Evolutionary conservation across 2,113 vertebrate species (phyloP), one percentile per base, ranked within the genome.

Genomic region (Trematocara unimaculatum): DNA sequence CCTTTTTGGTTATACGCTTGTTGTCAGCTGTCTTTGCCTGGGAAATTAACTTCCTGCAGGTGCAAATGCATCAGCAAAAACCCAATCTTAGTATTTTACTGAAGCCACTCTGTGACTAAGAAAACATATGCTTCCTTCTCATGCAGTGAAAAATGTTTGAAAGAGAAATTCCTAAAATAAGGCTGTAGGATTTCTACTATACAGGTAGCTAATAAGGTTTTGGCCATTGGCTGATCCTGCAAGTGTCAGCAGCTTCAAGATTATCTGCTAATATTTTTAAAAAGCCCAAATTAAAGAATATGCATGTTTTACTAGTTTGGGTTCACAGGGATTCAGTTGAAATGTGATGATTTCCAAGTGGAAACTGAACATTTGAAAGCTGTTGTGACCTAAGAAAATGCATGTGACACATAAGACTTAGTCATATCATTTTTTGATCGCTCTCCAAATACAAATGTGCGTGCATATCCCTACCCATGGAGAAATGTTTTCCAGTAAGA

Each of bases 341-440:
- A 67, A 67, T 67, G 62, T 40, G 13, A 20, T 1, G 18, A 67
- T 8, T 67, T 67, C 62, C 33, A 40, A 67, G 18, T 20, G 33
- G 18, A 40, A 67, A 67, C 0, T 40, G 6, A 67, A 38, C 4
- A 35, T 67, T 40, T 67, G 33, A 67, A 67, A 67, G 7, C 62
- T 67, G 62, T 67, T 40, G 62, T 67, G 33, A 67, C 33, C 18
- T 67, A 40, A 67, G 18, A 67, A 40, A 67, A 67, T 67, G 18
- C 8, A 40, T 67, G 62, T 67, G 33, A 38, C 33, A 67, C 62
- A 67, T 67, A 67, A 67, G 17, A 35, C 17, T 35, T 35, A 62
- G 33, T 40, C 18, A 67, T 17, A 40, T 72, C 0, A 0, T 72
- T 29, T 45, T 29, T 20, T 45, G 38, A 26, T 17, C 0, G 5